Percentiles rank a stretch among this genome's conserved stretches.
phyloP scores from a whole-genome alignment of 2,113 vertebrate genomes.

The Pleuronectes platessa region DNA sequence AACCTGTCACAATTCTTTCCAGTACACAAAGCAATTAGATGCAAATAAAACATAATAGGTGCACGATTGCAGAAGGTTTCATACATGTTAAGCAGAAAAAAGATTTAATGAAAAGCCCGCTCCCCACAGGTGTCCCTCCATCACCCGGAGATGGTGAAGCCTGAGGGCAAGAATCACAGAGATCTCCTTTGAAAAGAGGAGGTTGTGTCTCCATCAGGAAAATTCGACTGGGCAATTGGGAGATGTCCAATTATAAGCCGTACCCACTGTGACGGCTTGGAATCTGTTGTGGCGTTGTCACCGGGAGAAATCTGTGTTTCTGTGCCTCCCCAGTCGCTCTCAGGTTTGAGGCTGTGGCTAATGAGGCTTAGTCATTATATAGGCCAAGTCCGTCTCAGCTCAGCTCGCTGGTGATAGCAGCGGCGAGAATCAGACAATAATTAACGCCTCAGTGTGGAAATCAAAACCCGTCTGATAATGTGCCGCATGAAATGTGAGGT shows the following conservation, averaged over 20 bases:
- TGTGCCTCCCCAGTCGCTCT: conserved; percentile 47
- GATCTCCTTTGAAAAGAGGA: conserved; percentile 2
- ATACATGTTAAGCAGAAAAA: neutral
- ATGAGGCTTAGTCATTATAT: conserved; percentile 71
- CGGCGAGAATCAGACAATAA: conserved; percentile 60
- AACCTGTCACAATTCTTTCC: neutral
- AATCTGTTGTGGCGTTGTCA: conserved; percentile 62
- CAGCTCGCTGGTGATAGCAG: conserved; percentile 39
- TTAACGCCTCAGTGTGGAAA: conserved; percentile 54
- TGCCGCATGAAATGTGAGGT: conserved; percentile 5
- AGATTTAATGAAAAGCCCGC: neutral
- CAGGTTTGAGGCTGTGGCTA: conserved; percentile 70
- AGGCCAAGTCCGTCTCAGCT: conserved; percentile 65
- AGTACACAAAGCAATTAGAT: neutral
- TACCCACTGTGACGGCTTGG: conserved; percentile 40
- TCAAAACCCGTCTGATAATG: conserved; percentile 29
- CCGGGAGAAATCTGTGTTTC: conserved; percentile 62
- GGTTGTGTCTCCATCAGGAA: conserved; percentile 9
- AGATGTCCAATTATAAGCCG: conserved; percentile 63
- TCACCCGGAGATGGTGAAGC: neutral
- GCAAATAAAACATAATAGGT: neutral
- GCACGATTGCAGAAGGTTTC: neutral
- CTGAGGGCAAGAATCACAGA: conserved; percentile 13
- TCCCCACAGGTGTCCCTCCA: neutral
- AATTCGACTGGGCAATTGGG: conserved; percentile 31